Base-by-base conservation (phyloP, 2,113 vertebrate species). In the Pseudorhombus dupliciocellatus region DNA sequence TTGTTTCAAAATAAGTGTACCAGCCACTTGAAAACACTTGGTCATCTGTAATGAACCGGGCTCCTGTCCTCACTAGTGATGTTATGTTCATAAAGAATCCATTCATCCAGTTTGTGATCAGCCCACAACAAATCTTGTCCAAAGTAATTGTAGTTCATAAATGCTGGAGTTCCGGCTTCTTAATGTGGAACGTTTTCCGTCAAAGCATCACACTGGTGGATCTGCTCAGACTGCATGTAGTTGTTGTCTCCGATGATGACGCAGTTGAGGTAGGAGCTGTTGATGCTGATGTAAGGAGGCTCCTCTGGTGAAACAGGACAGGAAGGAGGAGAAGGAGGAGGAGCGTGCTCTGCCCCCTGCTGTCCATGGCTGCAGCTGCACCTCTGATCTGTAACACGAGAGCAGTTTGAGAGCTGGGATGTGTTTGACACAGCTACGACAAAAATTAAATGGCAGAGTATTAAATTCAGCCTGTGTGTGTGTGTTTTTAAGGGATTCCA, bases 161-260 rank as follows among this genome's bases (percentile, higher is more conserved):
- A 37, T 37, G 9, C 9, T 37, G 9, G 3, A 9, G 34, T 37
- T 37, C 34, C 9, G 11, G 34, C 34, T 12, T 37, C 11, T 37
- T 37, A 37, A 37, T 12, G 34, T 37, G 34, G 34, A 37, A 10
- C 12, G 12, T 37, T 37, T 10, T 37, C 34, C 12, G 34, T 37
- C 42, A 52, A 5, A 58, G 31, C 46, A 14, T 71, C 58, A 48
- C 55, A 20, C 46, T 4, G 10, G n/a, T 37, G 40, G 26, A 50
- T 72, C 59, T 76, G 56, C 7, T 77, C 84, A 11, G 82, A 56
- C 1, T 68, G 67, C 92, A 94, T 89, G 59, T 67, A 73, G 74
- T 92, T 94, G 63, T 88, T 74, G 76, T 94, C 83, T 21, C 93
- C 93, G 18, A 94, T 91, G 75, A 92, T 92, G 72, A 91, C 91